These are phyloP conservation scores for Nezara viridula DNA, from an alignment of 2,888 invertebrate species.

Conservation along the genomic window DNA sequence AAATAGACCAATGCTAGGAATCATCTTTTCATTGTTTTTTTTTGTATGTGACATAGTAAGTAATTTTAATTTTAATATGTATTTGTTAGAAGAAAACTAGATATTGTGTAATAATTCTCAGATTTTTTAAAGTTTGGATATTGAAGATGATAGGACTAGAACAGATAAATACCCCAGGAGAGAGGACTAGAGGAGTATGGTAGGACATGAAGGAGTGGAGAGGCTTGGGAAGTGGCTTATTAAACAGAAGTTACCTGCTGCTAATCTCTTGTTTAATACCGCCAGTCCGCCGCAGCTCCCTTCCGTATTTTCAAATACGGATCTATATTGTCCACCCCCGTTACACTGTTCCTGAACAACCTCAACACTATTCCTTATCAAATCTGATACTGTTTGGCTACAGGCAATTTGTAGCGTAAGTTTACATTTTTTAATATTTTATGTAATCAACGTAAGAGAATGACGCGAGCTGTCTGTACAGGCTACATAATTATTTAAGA, in stretches of 20 bases:
- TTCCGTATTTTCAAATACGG: background rate
- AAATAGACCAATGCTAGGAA: no score
- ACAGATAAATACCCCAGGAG: background rate
- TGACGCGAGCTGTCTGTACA: no score
- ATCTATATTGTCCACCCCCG: background rate
- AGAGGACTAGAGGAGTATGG: background rate
- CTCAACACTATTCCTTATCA: no score
- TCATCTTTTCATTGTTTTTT: no score
- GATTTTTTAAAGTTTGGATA: no score
- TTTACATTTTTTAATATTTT: background rate
- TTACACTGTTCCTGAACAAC: background rate
- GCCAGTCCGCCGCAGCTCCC: background rate
- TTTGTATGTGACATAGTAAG: no score
- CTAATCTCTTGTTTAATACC: conserved; percentile 14
- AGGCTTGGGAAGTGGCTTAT: background rate
- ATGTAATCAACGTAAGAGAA: no score
- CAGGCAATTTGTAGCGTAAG: background rate
- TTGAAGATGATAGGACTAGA: background rate
- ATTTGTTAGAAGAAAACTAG: no score
- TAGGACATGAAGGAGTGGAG: background rate
- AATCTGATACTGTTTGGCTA: no score
- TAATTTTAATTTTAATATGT: no score
- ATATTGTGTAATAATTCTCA: no score
- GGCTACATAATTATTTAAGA: no score
- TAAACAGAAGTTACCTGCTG: background rate